phyloP scores from a whole-genome alignment of 2,797 vertebrate genomes.

The Lacerta viridis region DNA sequence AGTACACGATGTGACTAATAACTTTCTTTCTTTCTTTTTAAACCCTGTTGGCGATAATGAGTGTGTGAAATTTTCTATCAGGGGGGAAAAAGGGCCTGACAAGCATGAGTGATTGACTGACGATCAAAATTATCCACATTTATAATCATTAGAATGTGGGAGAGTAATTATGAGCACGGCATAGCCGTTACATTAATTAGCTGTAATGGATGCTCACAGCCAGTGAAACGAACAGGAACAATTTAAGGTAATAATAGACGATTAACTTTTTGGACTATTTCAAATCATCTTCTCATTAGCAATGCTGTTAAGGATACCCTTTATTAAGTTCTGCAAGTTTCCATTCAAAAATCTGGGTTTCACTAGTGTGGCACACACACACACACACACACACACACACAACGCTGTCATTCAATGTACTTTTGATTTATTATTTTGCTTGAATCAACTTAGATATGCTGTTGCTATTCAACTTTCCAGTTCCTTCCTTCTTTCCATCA shows the following conservation, averaged over 20 bases:
- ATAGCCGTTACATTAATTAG: conserved; percentile 83
- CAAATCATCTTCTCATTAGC: conserved; percentile 77
- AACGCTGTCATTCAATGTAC: background rate
- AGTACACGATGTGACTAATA: conserved; percentile 72
- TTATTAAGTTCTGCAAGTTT: conserved; percentile 1
- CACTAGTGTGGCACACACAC: background rate
- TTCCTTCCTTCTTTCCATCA: background rate
- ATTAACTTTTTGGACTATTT: conserved; percentile 80
- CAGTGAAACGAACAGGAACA: conserved; percentile 79
- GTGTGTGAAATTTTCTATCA: conserved; percentile 71
- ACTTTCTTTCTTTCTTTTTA: conserved; percentile 30
- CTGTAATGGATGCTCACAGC: conserved; percentile 77
- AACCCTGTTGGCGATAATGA: conserved; percentile 71
- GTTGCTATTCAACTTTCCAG: background rate
- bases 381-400: background rate
- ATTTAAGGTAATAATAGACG: conserved; percentile 75
- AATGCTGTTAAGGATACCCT: conserved; percentile 37
- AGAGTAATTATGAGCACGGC: conserved; percentile 83
- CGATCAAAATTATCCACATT: conserved; percentile 78
- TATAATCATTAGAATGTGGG: conserved; percentile 80
- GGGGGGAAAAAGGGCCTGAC: conserved; percentile 55
- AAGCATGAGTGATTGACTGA: conserved; percentile 77
- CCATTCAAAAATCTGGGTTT: conserved; percentile 2
- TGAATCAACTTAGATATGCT: background rate
- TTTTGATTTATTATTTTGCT: background rate